A percentile compares a stretch with the other conserved stretches of the same genome.
These are phyloP conservation scores for Galerucella calmariensis DNA, from an alignment of 2,888 invertebrate genomes.

Conservation along the genomic window DNA sequence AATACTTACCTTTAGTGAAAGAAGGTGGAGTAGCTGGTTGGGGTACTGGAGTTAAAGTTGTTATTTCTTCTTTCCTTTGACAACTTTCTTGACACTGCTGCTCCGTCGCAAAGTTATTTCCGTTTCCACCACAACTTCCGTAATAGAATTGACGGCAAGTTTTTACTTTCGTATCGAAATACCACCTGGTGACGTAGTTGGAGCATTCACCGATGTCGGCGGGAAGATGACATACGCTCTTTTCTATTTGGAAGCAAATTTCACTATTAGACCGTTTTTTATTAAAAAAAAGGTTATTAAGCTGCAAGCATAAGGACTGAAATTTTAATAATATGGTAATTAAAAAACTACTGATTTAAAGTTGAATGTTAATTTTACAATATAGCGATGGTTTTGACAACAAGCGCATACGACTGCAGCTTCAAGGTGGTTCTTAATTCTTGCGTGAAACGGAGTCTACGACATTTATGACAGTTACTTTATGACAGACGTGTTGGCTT, in stretches of 20 bases:
- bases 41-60: slow-evolving; percentile 34
- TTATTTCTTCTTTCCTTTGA: slow-evolving; percentile 60
- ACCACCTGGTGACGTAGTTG: slow-evolving; percentile 82
- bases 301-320: neutral
- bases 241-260: slow-evolving; percentile 49
- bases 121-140: slow-evolving; percentile 93
- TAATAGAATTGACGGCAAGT: slow-evolving; percentile 86
- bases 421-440: too few relatives aligned
- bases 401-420: too few relatives aligned
- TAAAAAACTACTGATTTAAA: too few relatives aligned
- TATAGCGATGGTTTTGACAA: too few relatives aligned
- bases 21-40: slow-evolving; percentile 34
- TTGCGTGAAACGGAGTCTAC: too few relatives aligned
- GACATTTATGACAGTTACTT: too few relatives aligned
- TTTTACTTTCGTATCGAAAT: slow-evolving; percentile 80
- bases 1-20: slow-evolving; percentile 50
- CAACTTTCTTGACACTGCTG: slow-evolving; percentile 76
- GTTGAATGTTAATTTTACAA: too few relatives aligned
- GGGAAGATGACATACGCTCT: slow-evolving; percentile 80
- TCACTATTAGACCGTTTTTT: neutral
- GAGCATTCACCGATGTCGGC: slow-evolving; percentile 82
- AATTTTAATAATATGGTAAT: too few relatives aligned
- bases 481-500: too few relatives aligned
- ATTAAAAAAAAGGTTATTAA: neutral
- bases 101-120: slow-evolving; percentile 82